Evolutionary conservation across 2,888 invertebrate species (phyloP).

Genomic region (Aproaerema taeniolella): DNA sequence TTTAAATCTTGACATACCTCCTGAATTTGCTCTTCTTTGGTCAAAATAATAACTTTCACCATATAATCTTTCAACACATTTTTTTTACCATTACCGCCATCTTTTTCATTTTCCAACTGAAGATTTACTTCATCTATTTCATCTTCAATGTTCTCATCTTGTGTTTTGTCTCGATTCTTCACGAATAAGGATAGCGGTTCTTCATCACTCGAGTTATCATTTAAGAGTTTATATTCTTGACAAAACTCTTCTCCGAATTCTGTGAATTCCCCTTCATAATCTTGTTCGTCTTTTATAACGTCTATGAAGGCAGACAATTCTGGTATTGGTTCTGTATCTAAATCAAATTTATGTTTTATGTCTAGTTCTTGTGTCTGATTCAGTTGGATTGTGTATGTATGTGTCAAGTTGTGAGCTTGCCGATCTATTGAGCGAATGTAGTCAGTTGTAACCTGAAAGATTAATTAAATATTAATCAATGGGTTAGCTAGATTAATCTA

Average conservation of each 20-base stretch:
- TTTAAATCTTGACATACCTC: background rate
- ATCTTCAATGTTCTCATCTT: background rate
- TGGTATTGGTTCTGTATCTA: no score
- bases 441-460: background rate
- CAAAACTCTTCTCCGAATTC: no score
- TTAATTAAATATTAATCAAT: background rate
- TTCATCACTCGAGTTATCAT: background rate
- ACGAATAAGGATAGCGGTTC: background rate
- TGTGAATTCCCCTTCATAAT: no score
- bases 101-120: background rate
- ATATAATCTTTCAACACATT: background rate
- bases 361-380: no score
- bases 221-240: no score
- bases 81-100: background rate
- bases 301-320: no score
- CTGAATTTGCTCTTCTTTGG: background rate
- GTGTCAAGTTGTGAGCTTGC: background rate
- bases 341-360: background rate
- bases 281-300: no score
- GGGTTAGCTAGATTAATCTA: no score
- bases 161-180: background rate
- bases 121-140: background rate
- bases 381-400: background rate
- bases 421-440: background rate
- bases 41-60: background rate